A percentile compares a stretch with the other conserved stretches of the same genome.
These are phyloP conservation scores for Romanogobio albipinnatus DNA, from an alignment of 2,113 vertebrate species.

Conservation along the genomic window DNA sequence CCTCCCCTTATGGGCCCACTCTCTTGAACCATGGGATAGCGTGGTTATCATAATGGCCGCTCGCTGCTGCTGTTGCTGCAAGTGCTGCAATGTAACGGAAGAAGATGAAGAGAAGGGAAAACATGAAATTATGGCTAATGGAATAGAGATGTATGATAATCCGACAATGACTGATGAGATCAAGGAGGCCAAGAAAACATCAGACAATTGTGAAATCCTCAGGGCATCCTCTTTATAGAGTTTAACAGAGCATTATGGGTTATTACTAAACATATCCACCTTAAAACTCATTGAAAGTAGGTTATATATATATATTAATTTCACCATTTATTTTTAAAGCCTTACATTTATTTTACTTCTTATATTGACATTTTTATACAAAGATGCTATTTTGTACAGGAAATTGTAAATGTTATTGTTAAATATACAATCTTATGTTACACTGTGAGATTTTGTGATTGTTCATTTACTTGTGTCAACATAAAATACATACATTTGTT, in stretches of 20 bases:
- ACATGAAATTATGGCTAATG: constrained; percentile 55
- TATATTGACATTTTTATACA: constrained; percentile 12
- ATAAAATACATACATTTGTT: neutral
- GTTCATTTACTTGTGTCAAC: neutral
- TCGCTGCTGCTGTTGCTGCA: constrained; percentile 81
- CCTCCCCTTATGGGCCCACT: constrained; percentile 87
- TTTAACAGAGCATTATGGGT: neutral
- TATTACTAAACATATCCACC: constrained; percentile 28
- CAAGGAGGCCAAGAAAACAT: constrained; percentile 51
- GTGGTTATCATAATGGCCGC: constrained; percentile 63
- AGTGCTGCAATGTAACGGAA: constrained; percentile 76
- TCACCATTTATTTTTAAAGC: constrained; percentile 26
- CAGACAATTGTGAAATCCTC: constrained; percentile 22
- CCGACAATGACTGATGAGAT: constrained; percentile 64
- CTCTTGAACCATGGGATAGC: constrained; percentile 86
- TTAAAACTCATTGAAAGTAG: neutral
- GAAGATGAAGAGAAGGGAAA: constrained; percentile 54
- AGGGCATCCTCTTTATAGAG: constrained; percentile 51
- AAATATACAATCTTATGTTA: constrained; percentile 14
- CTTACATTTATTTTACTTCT: constrained; percentile 1
- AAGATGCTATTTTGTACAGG: constrained; percentile 29
- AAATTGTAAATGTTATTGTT: neutral
- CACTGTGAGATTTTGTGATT: constrained; percentile 7
- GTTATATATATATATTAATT: constrained; percentile 20
- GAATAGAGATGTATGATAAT: constrained; percentile 78